Percentiles rank a stretch among this genome's conserved stretches.
Evolutionary conservation across 2,888 invertebrate genomes (phyloP).

Genomic region (Ectemnius cavifrons): DNA sequence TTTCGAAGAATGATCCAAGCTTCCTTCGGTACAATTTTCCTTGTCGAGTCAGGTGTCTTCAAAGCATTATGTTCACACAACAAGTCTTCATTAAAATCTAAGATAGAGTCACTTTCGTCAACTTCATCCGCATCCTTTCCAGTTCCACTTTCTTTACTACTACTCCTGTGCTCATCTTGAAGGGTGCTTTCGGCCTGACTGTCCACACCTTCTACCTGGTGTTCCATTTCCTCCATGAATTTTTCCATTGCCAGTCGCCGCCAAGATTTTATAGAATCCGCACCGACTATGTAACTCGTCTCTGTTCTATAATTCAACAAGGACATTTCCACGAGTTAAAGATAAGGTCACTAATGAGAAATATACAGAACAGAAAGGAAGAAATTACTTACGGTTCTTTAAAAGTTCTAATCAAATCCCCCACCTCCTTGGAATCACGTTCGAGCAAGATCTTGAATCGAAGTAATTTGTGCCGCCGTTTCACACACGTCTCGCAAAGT

Average conservation of each 20-base stretch:
- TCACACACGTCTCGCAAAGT: slow-evolving; percentile 78
- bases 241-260: slow-evolving; percentile 77
- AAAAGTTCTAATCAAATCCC: slow-evolving; percentile 74
- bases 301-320: slow-evolving; percentile 60
- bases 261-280: slow-evolving; percentile 80
- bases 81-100: slow-evolving; percentile 80
- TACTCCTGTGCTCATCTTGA: slow-evolving; percentile 47
- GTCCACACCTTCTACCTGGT: slow-evolving; percentile 60
- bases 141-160: slow-evolving; percentile 57
- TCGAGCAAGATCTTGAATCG: slow-evolving; percentile 78
- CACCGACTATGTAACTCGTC: slow-evolving; percentile 79
- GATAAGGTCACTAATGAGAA: not conserved
- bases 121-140: slow-evolving; percentile 53
- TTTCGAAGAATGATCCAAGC: slow-evolving; percentile 79
- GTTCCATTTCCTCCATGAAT: slow-evolving; percentile 67
- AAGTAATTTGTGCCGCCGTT: slow-evolving; percentile 77
- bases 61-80: slow-evolving; percentile 79
- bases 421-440: slow-evolving; percentile 79
- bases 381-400: slow-evolving; percentile 69
- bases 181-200: slow-evolving; percentile 26
- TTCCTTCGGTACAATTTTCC: slow-evolving; percentile 78
- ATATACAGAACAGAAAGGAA: not conserved
- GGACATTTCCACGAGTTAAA: not conserved
- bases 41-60: slow-evolving; percentile 70
- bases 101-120: slow-evolving; percentile 69